Evolutionary conservation across 1,140 invertebrate species (phyloP).

Genomic region (Reticulitermes speratus): DNA sequence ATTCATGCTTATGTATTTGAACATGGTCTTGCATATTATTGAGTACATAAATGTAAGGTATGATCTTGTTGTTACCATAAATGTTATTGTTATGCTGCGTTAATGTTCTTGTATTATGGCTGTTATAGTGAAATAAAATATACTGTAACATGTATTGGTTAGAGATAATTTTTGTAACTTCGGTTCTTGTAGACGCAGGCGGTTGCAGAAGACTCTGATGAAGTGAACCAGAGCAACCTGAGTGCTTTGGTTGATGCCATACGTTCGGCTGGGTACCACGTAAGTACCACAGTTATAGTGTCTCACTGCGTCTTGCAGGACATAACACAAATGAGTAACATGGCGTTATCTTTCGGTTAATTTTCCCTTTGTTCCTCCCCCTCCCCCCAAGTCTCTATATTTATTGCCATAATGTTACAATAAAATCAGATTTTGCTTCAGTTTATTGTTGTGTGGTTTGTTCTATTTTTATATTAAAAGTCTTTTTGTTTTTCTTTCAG

Average conservation of each 20-base stretch:
- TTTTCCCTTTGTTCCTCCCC: background rate
- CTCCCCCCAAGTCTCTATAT: background rate
- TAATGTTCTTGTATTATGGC: background rate
- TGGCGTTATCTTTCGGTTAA: background rate
- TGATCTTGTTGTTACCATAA: too few relatives aligned
- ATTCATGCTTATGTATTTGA: too few relatives aligned
- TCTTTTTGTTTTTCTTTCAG: background rate
- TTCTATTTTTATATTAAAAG: background rate
- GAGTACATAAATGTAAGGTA: too few relatives aligned
- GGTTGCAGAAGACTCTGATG: conserved; percentile 20
- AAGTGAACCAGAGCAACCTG: conserved; percentile 32
- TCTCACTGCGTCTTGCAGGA: background rate
- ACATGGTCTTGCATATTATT: too few relatives aligned
- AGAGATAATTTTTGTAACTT: background rate
- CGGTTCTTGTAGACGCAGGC: background rate
- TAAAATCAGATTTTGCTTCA: background rate
- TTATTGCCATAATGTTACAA: background rate
- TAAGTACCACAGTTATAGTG: conserved; percentile 6
- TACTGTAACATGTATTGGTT: background rate
- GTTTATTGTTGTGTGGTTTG: background rate
- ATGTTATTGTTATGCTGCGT: background rate
- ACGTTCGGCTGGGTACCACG: conserved; percentile 34
- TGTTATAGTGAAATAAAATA: background rate
- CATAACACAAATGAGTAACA: background rate
- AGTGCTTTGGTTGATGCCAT: conserved; percentile 35